These are phyloP conservation scores for Crax fasciolata DNA, from an alignment of 2,797 vertebrate genomes.

Conservation along the genomic window DNA sequence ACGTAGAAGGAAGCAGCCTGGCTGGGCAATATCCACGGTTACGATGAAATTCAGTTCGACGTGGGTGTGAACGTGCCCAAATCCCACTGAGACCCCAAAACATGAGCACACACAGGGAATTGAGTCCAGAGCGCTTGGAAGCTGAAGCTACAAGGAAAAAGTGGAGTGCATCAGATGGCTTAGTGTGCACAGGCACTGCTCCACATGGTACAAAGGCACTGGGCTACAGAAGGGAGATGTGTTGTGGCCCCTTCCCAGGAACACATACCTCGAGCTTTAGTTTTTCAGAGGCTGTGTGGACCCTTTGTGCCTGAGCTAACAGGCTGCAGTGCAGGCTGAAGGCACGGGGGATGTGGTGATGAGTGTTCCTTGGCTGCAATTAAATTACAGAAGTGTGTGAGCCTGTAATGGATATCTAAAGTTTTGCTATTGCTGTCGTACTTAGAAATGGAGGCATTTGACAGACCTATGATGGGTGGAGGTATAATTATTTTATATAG, in stretches of 20 bases:
- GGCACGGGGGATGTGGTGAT: fast-evolving
- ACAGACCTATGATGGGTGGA: neutral
- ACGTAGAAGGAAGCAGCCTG: neutral
- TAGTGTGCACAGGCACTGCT: neutral
- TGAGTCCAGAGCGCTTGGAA: neutral
- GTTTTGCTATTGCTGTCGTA: neutral
- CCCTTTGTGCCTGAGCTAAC: neutral
- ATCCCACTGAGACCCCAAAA: neutral
- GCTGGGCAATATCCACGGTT: neutral
- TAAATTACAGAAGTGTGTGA: neutral
- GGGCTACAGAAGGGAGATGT: neutral
- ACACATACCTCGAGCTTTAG: neutral
- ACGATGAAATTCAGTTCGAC: neutral
- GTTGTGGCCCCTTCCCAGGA: neutral
- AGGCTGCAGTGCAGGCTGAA: neutral
- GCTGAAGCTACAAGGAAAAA: neutral
- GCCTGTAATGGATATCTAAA: neutral
- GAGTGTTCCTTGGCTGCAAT: neutral
- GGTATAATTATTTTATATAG: neutral
- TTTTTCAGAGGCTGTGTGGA: no score
- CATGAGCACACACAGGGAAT: neutral
- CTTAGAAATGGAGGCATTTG: neutral
- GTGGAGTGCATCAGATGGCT: fast-evolving
- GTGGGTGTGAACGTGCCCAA: neutral
- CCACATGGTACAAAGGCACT: fast-evolving